Evolutionary conservation across 2,888 invertebrate species (phyloP).

Genomic region (Hedychridium roseum): DNA sequence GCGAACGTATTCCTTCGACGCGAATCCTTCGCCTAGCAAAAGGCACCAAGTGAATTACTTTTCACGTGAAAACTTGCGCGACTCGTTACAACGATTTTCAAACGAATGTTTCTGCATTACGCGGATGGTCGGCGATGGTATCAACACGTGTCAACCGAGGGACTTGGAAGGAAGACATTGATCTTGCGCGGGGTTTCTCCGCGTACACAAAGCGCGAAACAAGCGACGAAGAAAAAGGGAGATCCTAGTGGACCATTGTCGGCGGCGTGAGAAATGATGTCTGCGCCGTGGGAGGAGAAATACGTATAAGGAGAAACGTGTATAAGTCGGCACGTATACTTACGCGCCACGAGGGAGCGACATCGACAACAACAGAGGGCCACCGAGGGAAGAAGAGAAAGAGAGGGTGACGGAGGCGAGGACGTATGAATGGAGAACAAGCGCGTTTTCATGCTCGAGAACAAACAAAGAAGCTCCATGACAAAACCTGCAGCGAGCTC

Average conservation of each 20-base stretch:
- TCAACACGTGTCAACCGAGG: no score
- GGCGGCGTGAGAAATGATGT: constrained; percentile 19
- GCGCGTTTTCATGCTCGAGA: constrained; percentile 51
- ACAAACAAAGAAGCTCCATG: constrained; percentile 57
- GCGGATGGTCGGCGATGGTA: no score
- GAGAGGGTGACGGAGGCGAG: constrained; percentile 24
- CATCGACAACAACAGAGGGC: constrained; percentile 40
- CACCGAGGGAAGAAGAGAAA: constrained; percentile 18
- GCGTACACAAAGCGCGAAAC: no score
- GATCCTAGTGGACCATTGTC: constrained; percentile 29
- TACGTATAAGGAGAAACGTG: constrained; percentile 2
- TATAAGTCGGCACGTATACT: constrained; percentile 1
- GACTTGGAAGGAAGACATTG: no score
- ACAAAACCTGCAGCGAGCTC: constrained; percentile 54
- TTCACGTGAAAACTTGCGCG: no score
- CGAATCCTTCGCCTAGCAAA: no score
- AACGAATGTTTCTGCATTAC: no score
- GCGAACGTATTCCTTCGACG: no score
- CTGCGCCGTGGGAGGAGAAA: constrained; percentile 13
- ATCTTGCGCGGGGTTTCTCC: no score
- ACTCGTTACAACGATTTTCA: no score
- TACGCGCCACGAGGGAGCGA: constrained; percentile 22
- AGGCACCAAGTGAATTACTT: no score
- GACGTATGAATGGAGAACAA: constrained; percentile 37
- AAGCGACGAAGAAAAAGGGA: no score